These are phyloP conservation scores for Himalopsyche japonica DNA, from an alignment of 2,888 invertebrate species.

Conservation along the genomic window DNA sequence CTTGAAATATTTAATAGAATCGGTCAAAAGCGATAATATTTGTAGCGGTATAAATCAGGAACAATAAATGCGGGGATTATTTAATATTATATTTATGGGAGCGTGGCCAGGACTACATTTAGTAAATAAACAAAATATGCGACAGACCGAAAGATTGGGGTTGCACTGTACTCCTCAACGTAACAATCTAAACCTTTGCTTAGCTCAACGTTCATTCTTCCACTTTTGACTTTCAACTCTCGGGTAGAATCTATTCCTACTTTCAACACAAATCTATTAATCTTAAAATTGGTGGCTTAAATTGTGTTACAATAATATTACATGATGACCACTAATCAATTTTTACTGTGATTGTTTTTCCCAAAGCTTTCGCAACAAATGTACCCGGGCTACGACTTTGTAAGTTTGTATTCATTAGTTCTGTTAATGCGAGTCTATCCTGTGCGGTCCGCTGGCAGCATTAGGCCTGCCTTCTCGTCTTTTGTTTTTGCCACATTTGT, in stretches of 20 bases:
- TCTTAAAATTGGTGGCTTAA: neutral
- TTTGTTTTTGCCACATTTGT: neutral
- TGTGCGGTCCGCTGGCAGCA: neutral
- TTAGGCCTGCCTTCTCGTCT: neutral
- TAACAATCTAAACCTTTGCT: too few species aligned
- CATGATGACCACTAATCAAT: neutral
- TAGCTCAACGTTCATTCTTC: too few species aligned
- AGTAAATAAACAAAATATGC: too few species aligned
- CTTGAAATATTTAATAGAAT: too few species aligned
- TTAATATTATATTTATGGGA: too few species aligned
- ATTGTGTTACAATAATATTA: neutral
- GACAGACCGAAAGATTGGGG: too few species aligned
- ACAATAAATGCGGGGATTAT: too few species aligned
- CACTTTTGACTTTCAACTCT: too few species aligned
- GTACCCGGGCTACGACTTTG: constrained; percentile 63
- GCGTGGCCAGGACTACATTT: too few species aligned
- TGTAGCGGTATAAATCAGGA: too few species aligned
- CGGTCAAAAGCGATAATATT: too few species aligned
- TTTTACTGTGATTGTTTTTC: constrained; percentile 22
- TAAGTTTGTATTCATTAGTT: constrained; percentile 48
- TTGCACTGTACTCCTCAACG: too few species aligned
- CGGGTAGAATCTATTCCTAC: neutral
- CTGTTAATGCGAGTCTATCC: neutral
- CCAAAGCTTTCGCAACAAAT: constrained; percentile 46
- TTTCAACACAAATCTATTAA: neutral